Evolutionary conservation across 2,113 vertebrate genomes (phyloP).

Genomic region (Psittacula cyanocephala): DNA sequence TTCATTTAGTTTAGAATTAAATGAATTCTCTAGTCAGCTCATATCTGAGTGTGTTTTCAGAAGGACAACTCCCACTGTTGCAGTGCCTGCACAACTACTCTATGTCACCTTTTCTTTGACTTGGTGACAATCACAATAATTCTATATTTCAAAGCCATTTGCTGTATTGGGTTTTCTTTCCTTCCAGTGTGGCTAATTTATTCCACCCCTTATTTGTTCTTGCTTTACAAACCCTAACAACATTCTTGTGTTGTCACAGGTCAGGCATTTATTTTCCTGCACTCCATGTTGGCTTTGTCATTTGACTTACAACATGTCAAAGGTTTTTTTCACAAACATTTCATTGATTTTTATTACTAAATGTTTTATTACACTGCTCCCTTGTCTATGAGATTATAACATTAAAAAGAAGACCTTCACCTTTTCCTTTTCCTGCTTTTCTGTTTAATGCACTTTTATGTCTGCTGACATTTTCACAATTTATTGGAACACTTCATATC

Average conservation of each 20-base stretch:
- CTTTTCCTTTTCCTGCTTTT: background rate
- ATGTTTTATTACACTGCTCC: background rate
- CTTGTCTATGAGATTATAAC: background rate
- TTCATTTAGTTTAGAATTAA: background rate
- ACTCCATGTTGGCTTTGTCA: background rate
- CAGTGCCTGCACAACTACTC: background rate
- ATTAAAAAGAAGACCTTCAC: background rate
- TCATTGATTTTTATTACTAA: background rate
- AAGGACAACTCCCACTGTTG: background rate
- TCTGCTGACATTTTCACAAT: background rate
- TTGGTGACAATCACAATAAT: background rate
- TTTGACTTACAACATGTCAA: background rate
- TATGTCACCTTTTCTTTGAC: background rate
- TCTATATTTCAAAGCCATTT: background rate
- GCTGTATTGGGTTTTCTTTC: background rate
- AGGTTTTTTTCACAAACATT: background rate
- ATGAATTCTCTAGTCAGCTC: background rate
- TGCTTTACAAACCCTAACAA: background rate
- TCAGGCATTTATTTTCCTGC: background rate
- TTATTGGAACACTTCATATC: background rate
- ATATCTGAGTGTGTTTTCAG: background rate
- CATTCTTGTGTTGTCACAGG: background rate
- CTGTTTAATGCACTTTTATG: background rate
- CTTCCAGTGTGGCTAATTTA: background rate
- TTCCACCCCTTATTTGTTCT: background rate